Conservation (phyloP, 2,797 vertebrate species). For the Peromyscus eremicus region DNA sequence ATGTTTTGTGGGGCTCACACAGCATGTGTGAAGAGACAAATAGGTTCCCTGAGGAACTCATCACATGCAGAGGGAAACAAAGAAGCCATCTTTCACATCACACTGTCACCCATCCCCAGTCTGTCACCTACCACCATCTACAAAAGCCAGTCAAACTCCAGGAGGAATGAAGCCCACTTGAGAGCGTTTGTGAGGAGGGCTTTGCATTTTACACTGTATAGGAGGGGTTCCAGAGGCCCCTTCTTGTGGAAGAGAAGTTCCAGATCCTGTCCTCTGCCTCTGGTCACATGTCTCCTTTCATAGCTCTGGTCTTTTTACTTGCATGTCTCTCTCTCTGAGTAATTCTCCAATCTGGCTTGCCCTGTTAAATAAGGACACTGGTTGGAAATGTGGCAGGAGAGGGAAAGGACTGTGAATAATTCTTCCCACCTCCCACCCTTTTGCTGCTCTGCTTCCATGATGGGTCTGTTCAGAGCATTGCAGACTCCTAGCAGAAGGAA, state of each 20-base stretch:
- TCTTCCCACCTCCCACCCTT: neutral
- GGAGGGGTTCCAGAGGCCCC: neutral
- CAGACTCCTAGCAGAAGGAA: neutral
- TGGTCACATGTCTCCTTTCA: neutral
- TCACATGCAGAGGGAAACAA: neutral
- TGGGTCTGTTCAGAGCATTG: neutral
- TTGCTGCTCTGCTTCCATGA: neutral
- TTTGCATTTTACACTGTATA: neutral
- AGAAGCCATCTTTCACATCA: neutral
- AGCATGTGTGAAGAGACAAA: neutral
- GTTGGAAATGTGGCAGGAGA: constrained; percentile 35
- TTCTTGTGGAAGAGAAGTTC: neutral
- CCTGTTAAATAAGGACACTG: neutral
- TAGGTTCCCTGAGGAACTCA: neutral
- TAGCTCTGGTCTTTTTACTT: neutral
- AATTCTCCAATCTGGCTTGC: neutral
- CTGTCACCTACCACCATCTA: neutral
- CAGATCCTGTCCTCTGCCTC: neutral
- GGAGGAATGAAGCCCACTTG: neutral
- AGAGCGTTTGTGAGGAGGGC: neutral
- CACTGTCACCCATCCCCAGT: neutral
- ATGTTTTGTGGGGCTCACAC: neutral
- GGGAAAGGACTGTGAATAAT: neutral
- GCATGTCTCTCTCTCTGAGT: neutral
- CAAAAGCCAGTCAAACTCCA: neutral